These are phyloP conservation scores for Meloidogyne exigua DNA, from an alignment of 1,140 invertebrate genomes.

Conservation along the genomic window DNA sequence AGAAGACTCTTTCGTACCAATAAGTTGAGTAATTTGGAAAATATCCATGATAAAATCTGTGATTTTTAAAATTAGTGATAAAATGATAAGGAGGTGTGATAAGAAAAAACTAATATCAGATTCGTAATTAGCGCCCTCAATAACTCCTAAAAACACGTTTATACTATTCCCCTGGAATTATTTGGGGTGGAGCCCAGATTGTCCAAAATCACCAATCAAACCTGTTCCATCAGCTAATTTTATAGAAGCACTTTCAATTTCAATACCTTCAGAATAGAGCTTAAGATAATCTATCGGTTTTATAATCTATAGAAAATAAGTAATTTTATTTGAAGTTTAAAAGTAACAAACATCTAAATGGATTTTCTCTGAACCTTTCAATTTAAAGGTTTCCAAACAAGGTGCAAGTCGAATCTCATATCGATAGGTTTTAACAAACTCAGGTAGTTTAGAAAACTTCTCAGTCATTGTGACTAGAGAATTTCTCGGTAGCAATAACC, in stretches of 20 bases:
- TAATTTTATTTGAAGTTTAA: not conserved
- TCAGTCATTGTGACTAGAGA: slow-evolving; percentile 10
- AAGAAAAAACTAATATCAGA: too few relatives aligned
- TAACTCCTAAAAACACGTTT: too few relatives aligned
- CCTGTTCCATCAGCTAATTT: slow-evolving; percentile 48
- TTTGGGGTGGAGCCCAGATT: too few relatives aligned
- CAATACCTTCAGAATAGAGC: slow-evolving; percentile 34
- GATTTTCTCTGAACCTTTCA: slow-evolving; percentile 25
- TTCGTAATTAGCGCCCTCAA: too few relatives aligned
- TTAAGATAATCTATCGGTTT: slow-evolving; percentile 37
- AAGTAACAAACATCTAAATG: slow-evolving; percentile 29
- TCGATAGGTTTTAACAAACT: slow-evolving; percentile 29
- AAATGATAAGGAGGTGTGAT: too few relatives aligned
- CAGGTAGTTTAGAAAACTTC: slow-evolving; percentile 37
- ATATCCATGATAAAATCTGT: too few relatives aligned
- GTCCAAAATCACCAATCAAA: too few relatives aligned
- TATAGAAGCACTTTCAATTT: slow-evolving; percentile 30
- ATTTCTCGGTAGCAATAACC: too few relatives aligned
- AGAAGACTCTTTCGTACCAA: too few relatives aligned
- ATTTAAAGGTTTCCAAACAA: slow-evolving; percentile 37
- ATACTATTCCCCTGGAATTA: too few relatives aligned
- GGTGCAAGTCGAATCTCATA: slow-evolving; percentile 28
- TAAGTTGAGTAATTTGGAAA: too few relatives aligned
- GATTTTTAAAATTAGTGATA: too few relatives aligned
- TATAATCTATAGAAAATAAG: slow-evolving; percentile 2